Conservation (phyloP, 37 sponge, comb jelly and placozoan species). For the Beroe forskalii region DNA sequence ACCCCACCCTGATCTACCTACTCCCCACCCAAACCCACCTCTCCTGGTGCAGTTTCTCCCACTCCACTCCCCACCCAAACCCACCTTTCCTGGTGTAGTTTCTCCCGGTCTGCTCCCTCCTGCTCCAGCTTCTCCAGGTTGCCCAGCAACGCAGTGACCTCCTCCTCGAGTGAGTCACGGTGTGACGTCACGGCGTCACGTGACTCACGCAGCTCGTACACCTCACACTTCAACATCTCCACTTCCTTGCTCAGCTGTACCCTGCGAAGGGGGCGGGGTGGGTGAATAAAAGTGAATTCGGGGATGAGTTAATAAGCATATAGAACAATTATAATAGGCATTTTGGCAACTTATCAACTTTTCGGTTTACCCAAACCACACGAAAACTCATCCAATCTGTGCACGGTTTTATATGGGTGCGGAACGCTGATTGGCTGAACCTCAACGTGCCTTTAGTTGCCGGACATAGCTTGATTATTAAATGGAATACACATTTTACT, state of each 20-base stretch:
- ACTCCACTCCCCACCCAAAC: too few relatives aligned
- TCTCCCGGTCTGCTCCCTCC: slow-evolving; percentile 33
- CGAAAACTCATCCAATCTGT: too few relatives aligned
- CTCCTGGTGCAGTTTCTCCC: too few relatives aligned
- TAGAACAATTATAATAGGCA: neutral
- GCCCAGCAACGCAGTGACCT: neutral
- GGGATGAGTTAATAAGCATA: neutral
- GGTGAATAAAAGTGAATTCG: neutral
- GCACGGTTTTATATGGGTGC: too few relatives aligned
- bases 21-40: too few relatives aligned
- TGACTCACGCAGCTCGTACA: neutral
- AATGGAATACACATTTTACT: too few relatives aligned
- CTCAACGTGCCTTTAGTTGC: too few relatives aligned
- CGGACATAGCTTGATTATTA: too few relatives aligned
- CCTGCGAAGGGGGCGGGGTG: too few relatives aligned
- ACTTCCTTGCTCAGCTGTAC: slow-evolving; percentile 46
- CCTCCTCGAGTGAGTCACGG: slow-evolving; percentile 7
- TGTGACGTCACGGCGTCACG: neutral
- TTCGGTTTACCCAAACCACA: neutral
- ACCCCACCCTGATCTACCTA: too few relatives aligned
- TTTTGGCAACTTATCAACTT: neutral
- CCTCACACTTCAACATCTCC: slow-evolving; percentile 38
- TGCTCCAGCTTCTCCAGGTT: slow-evolving; percentile 6
- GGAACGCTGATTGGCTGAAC: too few relatives aligned
- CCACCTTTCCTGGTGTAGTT: slow-evolving; percentile 48